Percentiles rank a stretch among this genome's conserved stretches.
Evolutionary conservation across 2,113 vertebrate species (phyloP).

Genomic region (Gobiocypris rarus): DNA sequence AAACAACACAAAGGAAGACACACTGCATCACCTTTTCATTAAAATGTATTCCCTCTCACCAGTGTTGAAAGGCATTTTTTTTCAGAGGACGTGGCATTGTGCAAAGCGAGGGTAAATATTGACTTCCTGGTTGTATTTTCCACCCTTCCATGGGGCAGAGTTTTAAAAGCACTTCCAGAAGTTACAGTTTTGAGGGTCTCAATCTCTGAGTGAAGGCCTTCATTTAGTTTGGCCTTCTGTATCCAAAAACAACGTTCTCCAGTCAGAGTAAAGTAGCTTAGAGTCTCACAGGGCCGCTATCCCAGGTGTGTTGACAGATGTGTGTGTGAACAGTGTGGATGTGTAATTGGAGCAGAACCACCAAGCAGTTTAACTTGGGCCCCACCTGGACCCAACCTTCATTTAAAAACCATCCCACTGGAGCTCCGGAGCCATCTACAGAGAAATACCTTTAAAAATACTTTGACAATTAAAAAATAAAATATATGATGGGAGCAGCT

Average conservation of each 20-base stretch:
- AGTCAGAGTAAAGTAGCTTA: conserved; percentile 31
- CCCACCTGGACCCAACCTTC: conserved; percentile 53
- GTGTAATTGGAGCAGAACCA: conserved; percentile 60
- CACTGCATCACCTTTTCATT: conserved; percentile 46
- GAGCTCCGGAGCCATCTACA: conserved; percentile 37
- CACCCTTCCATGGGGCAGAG: conserved; percentile 37
- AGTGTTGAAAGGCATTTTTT: background rate
- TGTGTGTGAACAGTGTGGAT: conserved; percentile 30
- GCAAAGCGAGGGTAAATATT: conserved; percentile 53
- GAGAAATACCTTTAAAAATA: conserved; percentile 60
- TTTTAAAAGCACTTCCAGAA: conserved; percentile 60
- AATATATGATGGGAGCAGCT: conserved; percentile 60
- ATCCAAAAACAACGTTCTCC: conserved; percentile 11
- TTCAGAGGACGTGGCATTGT: background rate
- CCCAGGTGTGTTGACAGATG: conserved; percentile 56
- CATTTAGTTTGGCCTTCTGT: background rate
- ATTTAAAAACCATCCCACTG: conserved; percentile 52
- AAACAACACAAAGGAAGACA: conserved; percentile 7
- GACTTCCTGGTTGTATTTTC: conserved; percentile 49
- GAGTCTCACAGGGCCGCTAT: conserved; percentile 19
- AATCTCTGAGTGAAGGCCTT: conserved; percentile 2
- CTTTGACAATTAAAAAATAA: conserved; percentile 56
- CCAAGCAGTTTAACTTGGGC: conserved; percentile 46
- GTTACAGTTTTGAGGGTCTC: background rate
- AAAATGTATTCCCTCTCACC: conserved; percentile 43